Percentiles rank a stretch among this genome's conserved stretches.
These are phyloP conservation scores for Dendrolimus kikuchii DNA, from an alignment of 1,140 invertebrate species.

Conservation along the genomic window DNA sequence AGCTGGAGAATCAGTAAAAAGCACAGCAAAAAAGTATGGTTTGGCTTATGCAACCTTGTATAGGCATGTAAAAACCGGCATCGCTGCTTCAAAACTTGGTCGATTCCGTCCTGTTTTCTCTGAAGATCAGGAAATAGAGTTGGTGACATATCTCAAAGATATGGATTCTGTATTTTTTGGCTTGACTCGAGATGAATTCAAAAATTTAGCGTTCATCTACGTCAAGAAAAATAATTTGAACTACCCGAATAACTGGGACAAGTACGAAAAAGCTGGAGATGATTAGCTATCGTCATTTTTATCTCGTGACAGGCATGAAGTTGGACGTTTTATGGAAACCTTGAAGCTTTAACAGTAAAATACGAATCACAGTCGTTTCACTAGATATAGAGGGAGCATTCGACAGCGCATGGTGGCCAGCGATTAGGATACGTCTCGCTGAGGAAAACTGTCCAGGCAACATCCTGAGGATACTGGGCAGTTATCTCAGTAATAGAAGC, in stretches of 20 bases:
- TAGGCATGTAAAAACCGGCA: conserved; percentile 29
- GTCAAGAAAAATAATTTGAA: conserved; percentile 26
- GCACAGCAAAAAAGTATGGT: conserved; percentile 33
- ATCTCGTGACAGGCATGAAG: conserved; percentile 18
- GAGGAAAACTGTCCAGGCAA: too few relatives aligned
- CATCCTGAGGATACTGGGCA: too few relatives aligned
- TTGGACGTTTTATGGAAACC: neutral
- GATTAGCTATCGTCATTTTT: conserved; percentile 27
- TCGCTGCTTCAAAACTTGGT: conserved; percentile 22
- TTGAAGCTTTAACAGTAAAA: too few relatives aligned
- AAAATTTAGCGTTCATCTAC: conserved; percentile 22
- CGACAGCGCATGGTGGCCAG: too few relatives aligned
- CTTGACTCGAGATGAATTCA: conserved; percentile 29
- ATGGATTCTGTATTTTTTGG: conserved; percentile 32
- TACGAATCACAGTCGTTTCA: too few relatives aligned
- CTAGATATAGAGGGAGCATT: too few relatives aligned
- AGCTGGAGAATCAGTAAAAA: conserved; percentile 29
- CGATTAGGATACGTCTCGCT: too few relatives aligned
- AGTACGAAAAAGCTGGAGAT: conserved; percentile 25
- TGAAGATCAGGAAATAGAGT: conserved; percentile 26
- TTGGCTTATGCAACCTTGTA: conserved; percentile 29
- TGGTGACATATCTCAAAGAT: conserved; percentile 30
- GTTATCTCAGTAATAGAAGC: too few relatives aligned
- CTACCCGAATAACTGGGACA: conserved; percentile 23
- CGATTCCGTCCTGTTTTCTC: conserved; percentile 26